These are phyloP conservation scores for Crotalus viridis DNA, from an alignment of 2,113 vertebrate species.

Conservation along the genomic window DNA sequence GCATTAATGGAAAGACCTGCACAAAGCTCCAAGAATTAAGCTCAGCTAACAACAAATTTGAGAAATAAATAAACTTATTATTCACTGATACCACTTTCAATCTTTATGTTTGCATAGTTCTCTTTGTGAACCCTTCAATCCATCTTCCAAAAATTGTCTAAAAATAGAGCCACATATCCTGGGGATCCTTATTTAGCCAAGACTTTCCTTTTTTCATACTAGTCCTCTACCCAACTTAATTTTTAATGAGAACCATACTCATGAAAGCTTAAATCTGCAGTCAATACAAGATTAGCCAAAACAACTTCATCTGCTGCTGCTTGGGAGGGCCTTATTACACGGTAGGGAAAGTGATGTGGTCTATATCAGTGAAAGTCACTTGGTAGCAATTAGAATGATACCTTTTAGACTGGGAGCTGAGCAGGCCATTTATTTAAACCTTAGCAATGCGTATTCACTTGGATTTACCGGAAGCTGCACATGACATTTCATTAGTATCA, in stretches of 20 bases:
- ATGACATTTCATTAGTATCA: constrained; percentile 70
- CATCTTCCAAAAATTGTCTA: neutral
- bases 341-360: constrained; percentile 40
- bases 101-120: neutral
- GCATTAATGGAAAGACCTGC: neutral
- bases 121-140: neutral
- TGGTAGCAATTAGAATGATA: constrained; percentile 65
- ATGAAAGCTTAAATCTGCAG: neutral
- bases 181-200: neutral
- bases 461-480: constrained; percentile 69
- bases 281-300: neutral
- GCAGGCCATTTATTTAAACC: constrained; percentile 64
- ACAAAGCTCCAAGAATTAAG: neutral
- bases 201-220: neutral
- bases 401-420: constrained; percentile 55
- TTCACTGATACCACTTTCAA: neutral
- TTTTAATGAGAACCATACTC: neutral
- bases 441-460: constrained; percentile 64
- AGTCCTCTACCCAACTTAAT: neutral
- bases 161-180: neutral
- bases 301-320: neutral
- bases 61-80: neutral
- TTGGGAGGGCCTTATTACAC: neutral
- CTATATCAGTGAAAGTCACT: constrained; percentile 61
- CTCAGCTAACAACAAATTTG: neutral